Conservation (phyloP, 2,113 vertebrate species). For the Hippocampus guttulatus region DNA sequence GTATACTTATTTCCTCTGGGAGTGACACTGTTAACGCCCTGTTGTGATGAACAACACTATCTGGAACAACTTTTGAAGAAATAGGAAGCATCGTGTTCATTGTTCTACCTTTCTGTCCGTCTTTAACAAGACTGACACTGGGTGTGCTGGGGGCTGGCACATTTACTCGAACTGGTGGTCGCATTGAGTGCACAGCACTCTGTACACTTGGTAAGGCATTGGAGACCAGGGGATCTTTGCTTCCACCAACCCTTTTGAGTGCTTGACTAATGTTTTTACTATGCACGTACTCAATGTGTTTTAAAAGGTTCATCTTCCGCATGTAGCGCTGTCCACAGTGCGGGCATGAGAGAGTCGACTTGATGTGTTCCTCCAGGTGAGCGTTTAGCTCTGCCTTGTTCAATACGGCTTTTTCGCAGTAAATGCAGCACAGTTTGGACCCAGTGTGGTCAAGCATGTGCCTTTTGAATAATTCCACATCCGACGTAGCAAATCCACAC, state of each 20-base stretch:
- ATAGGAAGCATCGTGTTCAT: slow-evolving; percentile 27
- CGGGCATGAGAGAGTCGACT: slow-evolving; percentile 81
- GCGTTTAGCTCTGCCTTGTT: slow-evolving; percentile 84
- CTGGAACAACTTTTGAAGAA: slow-evolving; percentile 69
- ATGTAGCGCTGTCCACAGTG: slow-evolving; percentile 89
- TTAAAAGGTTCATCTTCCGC: slow-evolving; percentile 85
- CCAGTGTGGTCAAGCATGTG: slow-evolving; percentile 50
- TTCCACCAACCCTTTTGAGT: slow-evolving; percentile 21
- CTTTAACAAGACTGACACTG: slow-evolving; percentile 28
- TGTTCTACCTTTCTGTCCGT: slow-evolving; percentile 42
- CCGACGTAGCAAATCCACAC: slow-evolving; percentile 43
- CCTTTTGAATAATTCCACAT: slow-evolving; percentile 32
- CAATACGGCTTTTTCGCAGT: slow-evolving; percentile 79
- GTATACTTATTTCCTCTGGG: slow-evolving; percentile 83
- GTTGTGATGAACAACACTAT: slow-evolving; percentile 78
- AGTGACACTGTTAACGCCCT: slow-evolving; percentile 84
- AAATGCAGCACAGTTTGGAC: slow-evolving; percentile 52
- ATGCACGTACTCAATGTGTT: slow-evolving; percentile 85
- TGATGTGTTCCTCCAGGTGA: slow-evolving; percentile 84
- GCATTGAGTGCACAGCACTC: slow-evolving; percentile 20
- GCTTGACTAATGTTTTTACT: slow-evolving; percentile 57
- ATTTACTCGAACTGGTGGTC: slow-evolving; percentile 37
- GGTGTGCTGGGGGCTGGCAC: slow-evolving; percentile 33
- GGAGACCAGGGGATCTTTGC: slow-evolving; percentile 37
- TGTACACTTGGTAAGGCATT: slow-evolving; percentile 47